A percentile compares a stretch with the other conserved stretches of the same genome.
phyloP scores from a whole-genome alignment of 2,113 vertebrate species.

The Lophura nycthemera region DNA sequence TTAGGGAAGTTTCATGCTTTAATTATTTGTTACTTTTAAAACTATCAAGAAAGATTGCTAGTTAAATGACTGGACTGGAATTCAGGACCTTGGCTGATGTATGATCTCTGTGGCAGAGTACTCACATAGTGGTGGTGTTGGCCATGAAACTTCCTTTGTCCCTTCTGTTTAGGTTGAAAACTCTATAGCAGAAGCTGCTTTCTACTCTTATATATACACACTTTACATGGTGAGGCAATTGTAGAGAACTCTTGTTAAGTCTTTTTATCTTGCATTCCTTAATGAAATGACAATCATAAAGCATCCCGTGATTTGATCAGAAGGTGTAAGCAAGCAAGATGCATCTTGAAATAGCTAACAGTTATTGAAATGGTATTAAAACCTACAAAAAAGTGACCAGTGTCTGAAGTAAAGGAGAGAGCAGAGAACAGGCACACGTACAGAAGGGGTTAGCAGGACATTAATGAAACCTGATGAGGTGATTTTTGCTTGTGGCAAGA shows the following conservation, averaged over 20 bases:
- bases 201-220: background rate
- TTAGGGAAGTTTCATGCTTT: background rate
- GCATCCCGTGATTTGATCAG: background rate
- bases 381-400: background rate
- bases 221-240: background rate
- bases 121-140: background rate
- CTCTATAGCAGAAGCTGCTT: background rate
- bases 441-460: background rate
- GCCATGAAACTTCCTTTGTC: background rate
- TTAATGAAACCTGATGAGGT: background rate
- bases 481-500: background rate
- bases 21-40: background rate
- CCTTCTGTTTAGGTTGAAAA: background rate
- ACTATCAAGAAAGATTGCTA: background rate
- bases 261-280: background rate
- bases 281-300: background rate
- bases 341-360: background rate
- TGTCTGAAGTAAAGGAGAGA: background rate
- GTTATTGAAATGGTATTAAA: background rate
- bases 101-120: background rate
- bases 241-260: background rate
- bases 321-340: background rate
- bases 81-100: background rate
- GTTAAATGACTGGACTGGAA: background rate
- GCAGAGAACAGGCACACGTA: background rate